Base-by-base conservation (phyloP, 2,797 vertebrate species). In the Sebastes vulpes region DNA sequence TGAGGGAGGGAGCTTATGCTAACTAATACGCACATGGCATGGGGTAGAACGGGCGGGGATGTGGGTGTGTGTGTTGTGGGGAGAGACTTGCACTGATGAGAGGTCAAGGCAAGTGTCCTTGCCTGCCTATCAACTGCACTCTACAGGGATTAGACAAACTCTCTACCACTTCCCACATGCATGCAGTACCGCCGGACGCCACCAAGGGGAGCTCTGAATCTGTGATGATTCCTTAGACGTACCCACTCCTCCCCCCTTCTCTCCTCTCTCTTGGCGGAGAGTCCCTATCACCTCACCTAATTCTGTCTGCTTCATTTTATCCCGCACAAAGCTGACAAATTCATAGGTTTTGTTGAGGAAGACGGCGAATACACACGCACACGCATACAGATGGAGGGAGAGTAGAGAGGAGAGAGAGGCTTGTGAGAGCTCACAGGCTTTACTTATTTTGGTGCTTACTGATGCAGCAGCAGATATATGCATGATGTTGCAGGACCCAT, bases 261-360 rank as follows among this genome's bases (percentile, higher is more conserved):
- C 18, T 69, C 21, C 65, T 70, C 81, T 84, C 63, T 74, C 66
- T 84, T 86, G 83, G 78, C 63, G 12, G 68, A 79, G 78, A 85
- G 75, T 90, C 77, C 76, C 83, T 79, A 84, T 93, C 90, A 87
- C 86, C 77, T 89, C 87, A 86, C 92, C 91, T 92, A 90, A 93
- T 93, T 94, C 92, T 93, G 86, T 90, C 91, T 85, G 89, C 87
- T 86, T 92, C 92, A 86, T 93, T 93, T 90, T 94, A 81, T 78
- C 85, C 90, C 35, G 52, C 88, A 92, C 78, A 92, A 91, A 92
- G 84, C 88, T 89, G 90, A 92, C 82, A 90, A 86, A 93, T 91
- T 88, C 85, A 86, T 84, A 82, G 73, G 75, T 87, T 86, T 89
- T 81, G 75, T 58, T 67, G 69, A 82, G 83, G 18, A 84, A 78